A percentile compares a stretch with the other conserved stretches of the same genome.
Evolutionary conservation across 1,140 invertebrate genomes (phyloP).

Genomic region (Episyrphus balteatus): DNA sequence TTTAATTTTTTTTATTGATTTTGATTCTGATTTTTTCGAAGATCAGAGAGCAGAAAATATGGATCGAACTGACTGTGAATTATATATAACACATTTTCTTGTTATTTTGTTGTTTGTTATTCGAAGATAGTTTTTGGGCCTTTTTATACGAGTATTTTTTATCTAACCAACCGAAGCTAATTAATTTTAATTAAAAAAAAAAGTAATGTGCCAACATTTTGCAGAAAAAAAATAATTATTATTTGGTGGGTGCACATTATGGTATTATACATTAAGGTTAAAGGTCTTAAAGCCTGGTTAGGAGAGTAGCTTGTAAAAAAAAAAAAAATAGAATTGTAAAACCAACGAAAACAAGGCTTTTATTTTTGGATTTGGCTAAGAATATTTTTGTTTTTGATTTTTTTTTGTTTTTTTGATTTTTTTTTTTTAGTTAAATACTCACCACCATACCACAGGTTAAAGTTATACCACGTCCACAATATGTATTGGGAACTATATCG

Average conservation of each 20-base stretch:
- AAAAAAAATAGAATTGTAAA: conserved; percentile 6
- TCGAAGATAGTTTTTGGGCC: too few relatives aligned
- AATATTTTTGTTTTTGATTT: conserved; percentile 6
- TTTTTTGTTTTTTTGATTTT: conserved; percentile 8
- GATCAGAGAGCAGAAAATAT: background rate
- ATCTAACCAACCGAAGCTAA: background rate
- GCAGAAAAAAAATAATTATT: too few relatives aligned
- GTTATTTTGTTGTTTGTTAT: too few relatives aligned
- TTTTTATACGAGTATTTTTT: background rate
- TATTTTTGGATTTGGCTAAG: conserved; percentile 6
- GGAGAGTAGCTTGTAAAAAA: background rate
- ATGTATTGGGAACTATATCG: conserved; percentile 90
- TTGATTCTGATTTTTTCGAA: background rate
- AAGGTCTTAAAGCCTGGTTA: background rate
- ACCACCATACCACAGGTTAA: conserved; percentile 89
- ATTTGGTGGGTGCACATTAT: too few relatives aligned
- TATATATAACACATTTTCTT: too few relatives aligned
- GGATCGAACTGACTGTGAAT: background rate
- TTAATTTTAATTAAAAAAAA: too few relatives aligned
- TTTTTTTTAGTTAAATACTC: conserved; percentile 43
- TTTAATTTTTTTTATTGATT: background rate
- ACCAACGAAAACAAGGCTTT: conserved; percentile 2
- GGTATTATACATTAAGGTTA: too few relatives aligned
- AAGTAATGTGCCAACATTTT: too few relatives aligned
- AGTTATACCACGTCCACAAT: conserved; percentile 83